These are phyloP conservation scores for Manis javanica DNA, from an alignment of 2,797 vertebrate species.

Conservation along the genomic window DNA sequence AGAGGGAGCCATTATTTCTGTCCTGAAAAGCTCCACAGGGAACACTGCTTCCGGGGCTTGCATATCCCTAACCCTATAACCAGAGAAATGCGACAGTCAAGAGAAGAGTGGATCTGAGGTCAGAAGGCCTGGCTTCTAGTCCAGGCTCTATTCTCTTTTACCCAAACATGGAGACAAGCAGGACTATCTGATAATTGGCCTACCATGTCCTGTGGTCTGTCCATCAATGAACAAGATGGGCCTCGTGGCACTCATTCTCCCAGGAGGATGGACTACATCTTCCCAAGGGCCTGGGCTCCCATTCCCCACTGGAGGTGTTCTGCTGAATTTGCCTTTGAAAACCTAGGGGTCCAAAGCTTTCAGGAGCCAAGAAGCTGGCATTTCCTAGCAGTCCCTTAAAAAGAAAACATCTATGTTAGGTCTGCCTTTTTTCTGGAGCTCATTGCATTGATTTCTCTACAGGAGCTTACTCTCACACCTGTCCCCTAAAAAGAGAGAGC, in stretches of 20 bases:
- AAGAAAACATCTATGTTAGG: not conserved
- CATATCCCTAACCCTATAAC: not conserved
- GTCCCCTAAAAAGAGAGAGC: not conserved
- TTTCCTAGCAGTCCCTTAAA: not conserved
- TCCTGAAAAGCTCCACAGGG: not conserved
- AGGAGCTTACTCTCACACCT: not conserved
- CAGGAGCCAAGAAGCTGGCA: not conserved
- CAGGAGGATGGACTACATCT: not conserved
- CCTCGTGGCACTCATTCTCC: not conserved
- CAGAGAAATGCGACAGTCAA: not conserved
- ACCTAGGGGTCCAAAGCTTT: not conserved
- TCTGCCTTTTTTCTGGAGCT: not conserved
- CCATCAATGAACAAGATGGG: not conserved
- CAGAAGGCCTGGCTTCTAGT: not conserved
- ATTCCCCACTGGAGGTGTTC: not conserved
- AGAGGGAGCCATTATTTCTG: not conserved
- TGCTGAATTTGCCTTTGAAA: not conserved
- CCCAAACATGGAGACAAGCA: not conserved
- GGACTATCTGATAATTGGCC: not conserved
- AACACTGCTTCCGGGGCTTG: not conserved
- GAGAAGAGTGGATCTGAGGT: not conserved
- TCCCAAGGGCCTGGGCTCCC: not conserved
- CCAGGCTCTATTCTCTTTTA: not conserved
- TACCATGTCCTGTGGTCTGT: not conserved
- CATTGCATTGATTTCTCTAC: not conserved